Evolutionary conservation across 2,797 vertebrate species (phyloP), one percentile per base, ranked within the genome.

Genomic region (Muscicapa striata): DNA sequence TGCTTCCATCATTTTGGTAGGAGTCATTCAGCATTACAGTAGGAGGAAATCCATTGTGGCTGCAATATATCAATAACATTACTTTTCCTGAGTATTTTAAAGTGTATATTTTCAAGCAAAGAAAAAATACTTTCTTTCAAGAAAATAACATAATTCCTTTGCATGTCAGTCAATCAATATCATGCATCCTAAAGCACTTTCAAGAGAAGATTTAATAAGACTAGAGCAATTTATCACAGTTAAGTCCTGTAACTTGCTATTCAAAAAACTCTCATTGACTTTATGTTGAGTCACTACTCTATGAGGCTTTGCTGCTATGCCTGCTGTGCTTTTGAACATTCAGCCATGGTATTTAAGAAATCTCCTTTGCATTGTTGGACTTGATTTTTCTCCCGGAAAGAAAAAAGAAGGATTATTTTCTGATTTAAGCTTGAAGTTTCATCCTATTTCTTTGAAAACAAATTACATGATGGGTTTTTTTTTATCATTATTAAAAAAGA

Each of bases 121-220:
- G 2, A 48, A 72, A 30, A 73, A 43, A 75, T 10, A 22, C 30
- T 26, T 89, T 62, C n/a, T 88, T 55, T 68, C 51, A 85, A 54
- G 64, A n/a, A 89, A 92, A 49, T n/a, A 63, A 73, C 10, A 9
- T 58, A 18, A 48, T 91, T 85, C 62, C 30, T 82, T 75, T 7
- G 5, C 17, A 43, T 46, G 27, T 63, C 41, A 89, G 48, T 34
- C 36, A 67, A 69, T 90, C 49, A 72, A 55, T 76, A 41, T 49
- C 36, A 29, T 12, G 17, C 27, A 74, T 73, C 55, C 76, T 55
- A 79, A 82, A 93, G 43, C 32, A 58, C 18, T 80, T 93, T 68
- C 54, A 74, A 83, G 43, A 48, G 64, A 73, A 69, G 59, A 64
- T 74, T 86, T 92, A 94, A 87, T 94, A 45, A 92, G 22, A 15